Evolutionary conservation across 2,113 vertebrate genomes (phyloP), one percentile per base, ranked within the genome.

Genomic region (Anseranas semipalmata): DNA sequence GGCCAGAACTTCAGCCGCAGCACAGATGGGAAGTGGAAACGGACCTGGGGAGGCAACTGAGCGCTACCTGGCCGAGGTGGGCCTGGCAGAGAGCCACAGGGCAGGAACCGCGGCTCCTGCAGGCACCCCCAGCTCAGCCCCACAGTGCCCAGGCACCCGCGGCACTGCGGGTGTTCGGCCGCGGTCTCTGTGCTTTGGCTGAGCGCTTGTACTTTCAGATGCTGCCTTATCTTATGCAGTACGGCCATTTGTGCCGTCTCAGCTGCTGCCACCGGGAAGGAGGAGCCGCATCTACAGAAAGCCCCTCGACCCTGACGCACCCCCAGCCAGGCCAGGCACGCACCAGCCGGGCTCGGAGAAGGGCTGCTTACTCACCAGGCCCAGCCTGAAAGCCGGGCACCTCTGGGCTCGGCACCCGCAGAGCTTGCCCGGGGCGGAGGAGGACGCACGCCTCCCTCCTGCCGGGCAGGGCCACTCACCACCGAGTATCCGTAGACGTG

Each of bases 401-500:
- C 13, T 15, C 13, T 10, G 10, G 8, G 28, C 39, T 8, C 4
- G 27, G 4, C 33, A 35, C 33, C 46, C 13, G 6, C 66, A 14
- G 58, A 22, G n/a, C 27, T 27, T 25, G 25, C 52, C 52, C 27
- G 53, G 46, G 17, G n/a, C n/a, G 41, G 41, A 41, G 41, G 41
- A 41, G 41, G 41, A 41, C 41, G 41, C 12, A 39, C 2, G 5
- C 27, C 14, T 4, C 9, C 13, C 24, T 12, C 50, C 50, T 41
- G 12, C 50, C 13, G 50, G 50, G 50, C 50, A 25, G 24, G 50
- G 33, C 96, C 35, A 63, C 97, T 98, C 96, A 99, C 99, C 98
- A 99, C 98, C 39, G 99, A 99, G 96, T 99, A 99, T 68, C 99
- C 99, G 55, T 99, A 99, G 62, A 99, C 98, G 35, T 99, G 99